Evolutionary conservation across 2,888 invertebrate genomes (phyloP).

Genomic region (Labia minor): DNA sequence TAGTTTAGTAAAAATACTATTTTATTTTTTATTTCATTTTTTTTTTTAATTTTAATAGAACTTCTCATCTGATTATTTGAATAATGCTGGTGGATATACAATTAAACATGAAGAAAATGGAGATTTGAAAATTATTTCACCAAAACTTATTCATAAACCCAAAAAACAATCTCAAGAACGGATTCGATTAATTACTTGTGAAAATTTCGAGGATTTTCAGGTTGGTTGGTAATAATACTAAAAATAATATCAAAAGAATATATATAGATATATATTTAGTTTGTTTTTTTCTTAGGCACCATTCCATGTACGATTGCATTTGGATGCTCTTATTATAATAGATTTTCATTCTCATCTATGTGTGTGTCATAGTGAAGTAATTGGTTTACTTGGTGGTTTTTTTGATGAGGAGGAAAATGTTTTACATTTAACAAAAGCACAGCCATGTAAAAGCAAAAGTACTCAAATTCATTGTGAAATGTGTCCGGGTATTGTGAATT

Average conservation of each 20-base stretch:
- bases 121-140: slow-evolving; percentile 37
- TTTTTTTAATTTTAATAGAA: slow-evolving; percentile 24
- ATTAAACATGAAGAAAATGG: slow-evolving; percentile 52
- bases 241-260: slow-evolving; percentile 35
- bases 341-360: slow-evolving; percentile 56
- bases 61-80: slow-evolving; percentile 28
- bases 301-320: slow-evolving; percentile 46
- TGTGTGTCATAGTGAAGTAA: slow-evolving; percentile 54
- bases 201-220: neutral
- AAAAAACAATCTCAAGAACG: slow-evolving; percentile 37
- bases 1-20: slow-evolving; percentile 13
- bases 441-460: slow-evolving; percentile 53
- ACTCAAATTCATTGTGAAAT: slow-evolving; percentile 63
- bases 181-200: slow-evolving; percentile 18
- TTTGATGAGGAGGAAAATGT: slow-evolving; percentile 34
- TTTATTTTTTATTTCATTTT: slow-evolving; percentile 20
- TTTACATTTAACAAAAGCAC: slow-evolving; percentile 44
- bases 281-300: slow-evolving; percentile 50
- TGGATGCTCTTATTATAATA: slow-evolving; percentile 52
- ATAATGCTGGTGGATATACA: slow-evolving; percentile 52
- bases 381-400: slow-evolving; percentile 58
- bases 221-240: neutral
- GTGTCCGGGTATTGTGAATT: slow-evolving; percentile 66
- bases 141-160: slow-evolving; percentile 36
- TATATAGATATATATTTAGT: too few relatives aligned